Percentiles rank a stretch among this genome's conserved stretches.
Conservation (phyloP, 2,797 vertebrate species). For the Sebastes umbrosus region DNA sequence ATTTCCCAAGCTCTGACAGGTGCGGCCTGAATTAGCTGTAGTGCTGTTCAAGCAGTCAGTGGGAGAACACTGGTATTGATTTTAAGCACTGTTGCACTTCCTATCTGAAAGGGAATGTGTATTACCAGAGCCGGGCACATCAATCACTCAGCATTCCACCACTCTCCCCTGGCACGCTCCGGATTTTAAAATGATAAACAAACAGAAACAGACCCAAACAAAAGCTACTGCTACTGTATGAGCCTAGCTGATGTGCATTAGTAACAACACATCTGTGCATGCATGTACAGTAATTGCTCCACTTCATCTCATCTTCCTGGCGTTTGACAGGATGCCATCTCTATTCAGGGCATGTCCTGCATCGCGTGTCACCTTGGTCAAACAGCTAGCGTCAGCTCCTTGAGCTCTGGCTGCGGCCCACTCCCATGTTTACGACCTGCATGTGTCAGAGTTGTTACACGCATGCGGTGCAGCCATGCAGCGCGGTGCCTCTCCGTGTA, state of each 20-base stretch:
- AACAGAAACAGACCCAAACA: constrained; percentile 66
- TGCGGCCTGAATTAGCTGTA: constrained; percentile 85
- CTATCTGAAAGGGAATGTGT: constrained; percentile 85
- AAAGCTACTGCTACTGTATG: constrained; percentile 24
- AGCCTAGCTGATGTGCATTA: constrained; percentile 9
- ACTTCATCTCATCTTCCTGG: constrained; percentile 56
- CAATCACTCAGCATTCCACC: constrained; percentile 79
- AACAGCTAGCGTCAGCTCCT: constrained; percentile 78
- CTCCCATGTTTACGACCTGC: constrained; percentile 69
- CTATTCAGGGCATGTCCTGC: constrained; percentile 70
- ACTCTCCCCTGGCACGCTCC: constrained; percentile 68
- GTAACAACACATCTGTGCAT: constrained; percentile 26
- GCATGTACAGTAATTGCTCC: constrained; percentile 29
- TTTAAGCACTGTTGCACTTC: constrained; percentile 86
- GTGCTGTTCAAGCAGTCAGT: constrained; percentile 83
- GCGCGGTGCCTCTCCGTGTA: constrained; percentile 24
- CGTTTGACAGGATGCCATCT: constrained; percentile 69
- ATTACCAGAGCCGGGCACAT: constrained; percentile 82
- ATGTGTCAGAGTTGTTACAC: constrained; percentile 64
- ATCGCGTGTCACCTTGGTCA: constrained; percentile 76
- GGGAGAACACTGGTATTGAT: constrained; percentile 83
- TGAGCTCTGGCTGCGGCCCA: constrained; percentile 52
- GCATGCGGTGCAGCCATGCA: constrained; percentile 52
- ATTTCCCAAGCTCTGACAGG: constrained; percentile 84
- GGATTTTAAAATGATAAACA: constrained; percentile 75